These are phyloP conservation scores for Drosophila seclusa DNA, from an alignment of 2,888 invertebrate genomes.

Conservation along the genomic window DNA sequence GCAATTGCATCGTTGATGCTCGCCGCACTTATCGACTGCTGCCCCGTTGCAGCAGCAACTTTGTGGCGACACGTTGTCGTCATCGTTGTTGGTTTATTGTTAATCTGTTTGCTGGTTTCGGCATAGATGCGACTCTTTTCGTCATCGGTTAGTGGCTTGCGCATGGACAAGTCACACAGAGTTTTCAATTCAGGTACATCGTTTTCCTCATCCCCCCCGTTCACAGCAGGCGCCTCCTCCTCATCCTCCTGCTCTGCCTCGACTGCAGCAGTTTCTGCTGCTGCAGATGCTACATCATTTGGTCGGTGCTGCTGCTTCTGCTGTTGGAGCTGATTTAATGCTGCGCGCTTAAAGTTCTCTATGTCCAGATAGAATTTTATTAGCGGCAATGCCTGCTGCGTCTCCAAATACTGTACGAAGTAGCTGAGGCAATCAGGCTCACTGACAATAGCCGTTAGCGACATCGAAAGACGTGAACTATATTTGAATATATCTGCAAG, in stretches of 20 bases:
- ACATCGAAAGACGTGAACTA: conserved; percentile 88
- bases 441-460: conserved; percentile 90
- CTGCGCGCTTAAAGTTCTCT: conserved; percentile 87
- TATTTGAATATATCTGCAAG: conserved; percentile 78
- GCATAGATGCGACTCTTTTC: conserved; percentile 84
- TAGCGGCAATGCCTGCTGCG: conserved; percentile 88
- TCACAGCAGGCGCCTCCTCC: not conserved
- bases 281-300: not conserved
- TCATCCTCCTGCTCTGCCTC: conserved; percentile 2
- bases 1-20: conserved; percentile 84
- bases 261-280: conserved; percentile 3
- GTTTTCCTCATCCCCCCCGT: conserved; percentile 45
- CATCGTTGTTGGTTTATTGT: conserved; percentile 28
- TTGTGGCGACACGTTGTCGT: conserved; percentile 22
- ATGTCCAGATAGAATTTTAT: conserved; percentile 92
- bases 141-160: conserved; percentile 84
- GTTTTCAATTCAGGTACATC: conserved; percentile 84
- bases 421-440: conserved; percentile 93
- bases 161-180: conserved; percentile 84
- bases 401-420: conserved; percentile 94
- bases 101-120: conserved; percentile 81
- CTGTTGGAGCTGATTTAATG: conserved; percentile 70
- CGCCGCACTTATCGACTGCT: conserved; percentile 59
- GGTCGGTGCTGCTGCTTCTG: conserved; percentile 51
- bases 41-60: conserved; percentile 34